A percentile compares a stretch with the other conserved stretches of the same genome.
These are phyloP conservation scores for Chrysemys picta DNA, from an alignment of 2,113 vertebrate genomes.

Conservation along the genomic window DNA sequence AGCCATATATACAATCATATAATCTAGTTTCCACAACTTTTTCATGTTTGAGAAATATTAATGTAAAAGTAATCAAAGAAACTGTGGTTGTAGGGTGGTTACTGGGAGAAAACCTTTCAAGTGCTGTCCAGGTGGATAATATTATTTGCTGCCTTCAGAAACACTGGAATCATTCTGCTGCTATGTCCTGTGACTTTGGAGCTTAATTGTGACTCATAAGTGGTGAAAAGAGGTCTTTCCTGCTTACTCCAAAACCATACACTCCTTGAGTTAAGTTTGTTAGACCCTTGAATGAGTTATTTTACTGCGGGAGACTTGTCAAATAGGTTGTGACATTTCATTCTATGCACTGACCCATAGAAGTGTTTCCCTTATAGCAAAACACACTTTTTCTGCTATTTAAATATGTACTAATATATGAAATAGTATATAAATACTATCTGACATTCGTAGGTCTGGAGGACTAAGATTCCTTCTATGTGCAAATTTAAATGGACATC, in stretches of 20 bases:
- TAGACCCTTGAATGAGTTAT: neutral
- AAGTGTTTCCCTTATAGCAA: neutral
- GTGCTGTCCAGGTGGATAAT: neutral
- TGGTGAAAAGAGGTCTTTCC: neutral
- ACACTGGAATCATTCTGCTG: neutral
- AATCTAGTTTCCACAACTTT: neutral
- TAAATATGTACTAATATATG: accelerated
- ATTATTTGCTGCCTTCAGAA: neutral
- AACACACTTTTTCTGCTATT: accelerated
- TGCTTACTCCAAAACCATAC: accelerated
- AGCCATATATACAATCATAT: neutral
- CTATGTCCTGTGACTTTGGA: accelerated
- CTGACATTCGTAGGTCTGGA: accelerated
- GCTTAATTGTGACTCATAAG: neutral
- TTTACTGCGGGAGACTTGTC: neutral
- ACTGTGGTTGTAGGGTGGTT: neutral
- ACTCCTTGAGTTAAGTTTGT: neutral
- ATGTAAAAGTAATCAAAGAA: neutral
- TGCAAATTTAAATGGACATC: neutral
- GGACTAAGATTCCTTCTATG: accelerated
- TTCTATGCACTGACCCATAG: neutral
- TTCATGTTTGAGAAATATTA: neutral
- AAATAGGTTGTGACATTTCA: neutral
- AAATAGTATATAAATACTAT: accelerated
- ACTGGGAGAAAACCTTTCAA: neutral